Evolutionary conservation across 2,888 invertebrate genomes (phyloP), one percentile per base, ranked within the genome.

Genomic region (Ecliptopera silaceata): DNA sequence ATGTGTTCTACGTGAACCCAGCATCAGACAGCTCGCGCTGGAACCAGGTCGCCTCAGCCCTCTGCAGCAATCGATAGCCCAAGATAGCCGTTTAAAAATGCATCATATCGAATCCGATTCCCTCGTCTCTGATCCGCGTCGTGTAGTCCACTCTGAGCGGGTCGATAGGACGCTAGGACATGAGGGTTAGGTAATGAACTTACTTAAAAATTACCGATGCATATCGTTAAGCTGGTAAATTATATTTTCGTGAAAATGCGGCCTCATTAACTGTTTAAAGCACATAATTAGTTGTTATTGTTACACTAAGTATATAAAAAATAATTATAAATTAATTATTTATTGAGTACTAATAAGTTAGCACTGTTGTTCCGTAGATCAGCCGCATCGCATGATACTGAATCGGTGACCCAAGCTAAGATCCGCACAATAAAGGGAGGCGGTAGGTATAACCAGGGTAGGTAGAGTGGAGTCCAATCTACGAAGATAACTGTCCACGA

Each of bases 41-140:
- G 13, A 39, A 26, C n/a, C 29, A n/a, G 41, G 42, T 8, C 43
- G 26, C 50, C 38, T 29, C 51, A 13, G 49, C 39, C 50, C 38
- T 29, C 51, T 18, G 49, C 39, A 18, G 6, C 43, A 43, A 46
- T 56, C 50, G 56, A 56, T 56, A 45, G 15, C 15, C 46, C 10
- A 34, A 45, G 56, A 50, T 56, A 41, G 41, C 22, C 22, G 12
- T 22, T 41, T 41, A 41, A 22, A 41, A 41, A 41, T 41, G 22
- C 41, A 41, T 31, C 2, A 15, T 41, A 41, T 41, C 22, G 41
- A 34, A 15, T 34, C 13, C 13, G 6, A 41, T 41, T 41, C 12
- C 39, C 12, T 12, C 41, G 5, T 18, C 22, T 6, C 41, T 8
- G 41, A 22, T 12, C 4, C 12, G 12, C 2, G 2, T 6, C n/a